These are phyloP conservation scores for Lepidurus arcticus DNA, from an alignment of 1,140 invertebrate species.

Conservation along the genomic window DNA sequence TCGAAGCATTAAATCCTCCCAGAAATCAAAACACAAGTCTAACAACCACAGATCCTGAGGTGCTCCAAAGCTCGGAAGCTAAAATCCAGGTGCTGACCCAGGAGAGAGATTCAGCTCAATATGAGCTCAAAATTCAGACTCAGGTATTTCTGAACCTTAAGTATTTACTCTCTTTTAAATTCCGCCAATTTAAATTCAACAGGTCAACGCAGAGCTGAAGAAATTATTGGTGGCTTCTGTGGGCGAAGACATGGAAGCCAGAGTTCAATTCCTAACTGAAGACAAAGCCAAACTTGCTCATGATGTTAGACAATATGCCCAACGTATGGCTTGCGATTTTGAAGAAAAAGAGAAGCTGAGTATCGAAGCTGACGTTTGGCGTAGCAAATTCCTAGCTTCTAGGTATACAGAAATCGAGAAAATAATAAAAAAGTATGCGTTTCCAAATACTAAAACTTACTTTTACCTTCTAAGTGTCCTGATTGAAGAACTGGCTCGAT, in stretches of 20 bases:
- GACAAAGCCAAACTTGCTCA: slow-evolving; percentile 81
- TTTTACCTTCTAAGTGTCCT: slow-evolving; percentile 60
- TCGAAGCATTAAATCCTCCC: too few species aligned
- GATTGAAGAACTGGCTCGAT: slow-evolving; percentile 79
- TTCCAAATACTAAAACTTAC: background rate
- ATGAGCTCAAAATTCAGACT: slow-evolving; percentile 63
- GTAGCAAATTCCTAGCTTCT: slow-evolving; percentile 88
- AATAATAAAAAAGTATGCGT: slow-evolving; percentile 24
- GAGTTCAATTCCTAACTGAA: slow-evolving; percentile 80
- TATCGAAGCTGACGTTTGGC: slow-evolving; percentile 90
- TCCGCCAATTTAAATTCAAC: slow-evolving; percentile 38
- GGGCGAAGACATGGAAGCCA: slow-evolving; percentile 83
- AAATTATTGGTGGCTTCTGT: slow-evolving; percentile 87
- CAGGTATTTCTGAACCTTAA: slow-evolving; percentile 40
- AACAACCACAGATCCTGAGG: background rate
- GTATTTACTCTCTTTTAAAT: slow-evolving; percentile 33
- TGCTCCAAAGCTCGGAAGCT: background rate
- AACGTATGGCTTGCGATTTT: slow-evolving; percentile 76
- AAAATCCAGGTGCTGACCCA: slow-evolving; percentile 25
- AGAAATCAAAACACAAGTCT: too few species aligned
- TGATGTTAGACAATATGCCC: slow-evolving; percentile 74
- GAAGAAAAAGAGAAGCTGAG: slow-evolving; percentile 87
- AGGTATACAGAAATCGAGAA: slow-evolving; percentile 13
- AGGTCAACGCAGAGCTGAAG: slow-evolving; percentile 89
- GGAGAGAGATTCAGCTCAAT: slow-evolving; percentile 51